Conservation (phyloP, 1,140 invertebrate species). For the Zaprionus inermis region DNA sequence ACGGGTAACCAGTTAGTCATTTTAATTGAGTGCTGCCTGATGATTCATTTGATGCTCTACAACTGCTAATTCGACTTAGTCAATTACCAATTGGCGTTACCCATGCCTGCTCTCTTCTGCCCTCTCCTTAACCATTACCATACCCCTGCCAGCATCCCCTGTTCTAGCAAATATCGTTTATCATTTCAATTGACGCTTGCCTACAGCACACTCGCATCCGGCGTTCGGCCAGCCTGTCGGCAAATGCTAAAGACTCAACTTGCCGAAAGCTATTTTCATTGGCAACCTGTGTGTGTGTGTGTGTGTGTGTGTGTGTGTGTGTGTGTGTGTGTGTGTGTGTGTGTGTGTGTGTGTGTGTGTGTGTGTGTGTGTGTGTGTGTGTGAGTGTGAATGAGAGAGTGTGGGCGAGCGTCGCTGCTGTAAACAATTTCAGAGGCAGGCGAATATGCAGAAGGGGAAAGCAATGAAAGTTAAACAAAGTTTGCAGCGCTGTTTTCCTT, state of each 20-base stretch:
- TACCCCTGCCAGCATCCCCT: not conserved
- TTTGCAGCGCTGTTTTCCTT: constrained; percentile 69
- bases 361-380: constrained; percentile 1
- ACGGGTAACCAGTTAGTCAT: not conserved
- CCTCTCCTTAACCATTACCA: no score
- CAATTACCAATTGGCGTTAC: not conserved
- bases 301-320: constrained; percentile 1
- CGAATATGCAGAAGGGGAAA: constrained; percentile 15
- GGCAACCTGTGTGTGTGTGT: constrained; percentile 22
- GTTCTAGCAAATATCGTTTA: constrained; percentile 9
- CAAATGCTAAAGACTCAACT: constrained; percentile 15
- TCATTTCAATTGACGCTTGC: constrained; percentile 30
- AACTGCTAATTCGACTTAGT: constrained; percentile 4
- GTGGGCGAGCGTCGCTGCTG: constrained; percentile 35
- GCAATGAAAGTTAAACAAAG: constrained; percentile 77
- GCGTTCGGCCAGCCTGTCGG: constrained; percentile 30
- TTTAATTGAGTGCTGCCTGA: not conserved
- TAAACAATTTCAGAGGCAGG: constrained; percentile 29
- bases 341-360: constrained; percentile 4
- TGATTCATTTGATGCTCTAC: not conserved
- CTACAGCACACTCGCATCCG: constrained; percentile 8
- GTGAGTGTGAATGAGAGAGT: no score
- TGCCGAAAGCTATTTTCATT: constrained; percentile 25
- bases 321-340: constrained; percentile 4
- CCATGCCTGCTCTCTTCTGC: no score